phyloP scores from a whole-genome alignment of 2,888 invertebrate species.

The Erebia epiphron region DNA sequence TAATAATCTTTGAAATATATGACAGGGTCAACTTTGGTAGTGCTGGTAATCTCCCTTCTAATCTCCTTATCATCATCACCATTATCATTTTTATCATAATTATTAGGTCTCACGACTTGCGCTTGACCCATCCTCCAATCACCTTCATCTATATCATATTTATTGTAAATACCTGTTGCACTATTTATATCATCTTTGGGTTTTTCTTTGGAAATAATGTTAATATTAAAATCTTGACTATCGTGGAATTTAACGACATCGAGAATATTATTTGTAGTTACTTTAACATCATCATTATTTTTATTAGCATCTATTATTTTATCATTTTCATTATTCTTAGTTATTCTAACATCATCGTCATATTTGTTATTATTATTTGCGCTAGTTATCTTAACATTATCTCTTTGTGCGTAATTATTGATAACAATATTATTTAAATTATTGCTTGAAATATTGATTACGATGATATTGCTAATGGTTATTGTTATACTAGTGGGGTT shows the following conservation, averaged over 20 bases:
- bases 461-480: constrained; percentile 18
- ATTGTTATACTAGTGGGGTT: constrained; percentile 25
- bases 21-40: background rate
- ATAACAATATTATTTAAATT: constrained; percentile 23
- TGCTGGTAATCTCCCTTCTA: too few species aligned
- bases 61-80: too few species aligned
- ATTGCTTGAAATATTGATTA: constrained; percentile 25
- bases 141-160: constrained; percentile 24
- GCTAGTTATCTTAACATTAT: constrained; percentile 3
- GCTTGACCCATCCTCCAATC: constrained; percentile 32
- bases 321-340: constrained; percentile 13
- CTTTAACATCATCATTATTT: background rate
- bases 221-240: background rate
- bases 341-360: background rate
- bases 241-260: background rate
- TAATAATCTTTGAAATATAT: background rate
- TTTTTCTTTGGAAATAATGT: constrained; percentile 2
- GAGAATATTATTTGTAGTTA: background rate
- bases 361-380: background rate
- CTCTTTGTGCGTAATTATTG: constrained; percentile 15
- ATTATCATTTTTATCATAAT: background rate
- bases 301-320: background rate
- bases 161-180: background rate
- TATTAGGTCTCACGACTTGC: constrained; percentile 8
- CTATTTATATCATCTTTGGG: background rate